Base-by-base conservation (phyloP, 2,888 invertebrate genomes). In the Hedya salicella region DNA sequence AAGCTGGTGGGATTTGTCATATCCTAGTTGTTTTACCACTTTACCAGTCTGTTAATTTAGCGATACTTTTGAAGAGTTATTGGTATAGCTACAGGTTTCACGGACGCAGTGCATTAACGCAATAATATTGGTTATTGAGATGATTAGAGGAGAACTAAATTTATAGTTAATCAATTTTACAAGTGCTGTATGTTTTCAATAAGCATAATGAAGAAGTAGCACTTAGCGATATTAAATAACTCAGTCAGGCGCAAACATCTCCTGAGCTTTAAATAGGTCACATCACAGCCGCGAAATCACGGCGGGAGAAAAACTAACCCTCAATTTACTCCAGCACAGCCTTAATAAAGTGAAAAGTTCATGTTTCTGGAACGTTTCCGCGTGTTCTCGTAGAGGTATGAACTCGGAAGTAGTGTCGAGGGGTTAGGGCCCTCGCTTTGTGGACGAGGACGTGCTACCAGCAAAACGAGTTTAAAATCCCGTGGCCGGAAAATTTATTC, bases 381-480 rank as follows among this genome's bases (percentile, higher is more conserved):
- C 59, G 65, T 52, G 59, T 65, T 65, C 65, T 65, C 14, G 21
- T 65, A 32, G 39, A 65, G 59, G 50, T 46, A 57, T 57, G 21
- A 67, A 50, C 56, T 64, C 56, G 54, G 64, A 68, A 72, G 71
- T 70, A 70, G 66, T 68, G 67, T 52, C 50, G 44, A 68, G 70
- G 49, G 68, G 68, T 68, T 73, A 62, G 56, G 62, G 66, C 69
- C 66, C 56, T 64, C 70, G 68, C 76, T 72, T 72, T 77, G 71
- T 71, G 60, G 56, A 36, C 62, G 46, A 48, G 60, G 39, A 52
- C 44, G 52, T 42, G 40, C 50, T 53, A 32, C 54, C 67, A 62
- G 65, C 67, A 69, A 75, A 76, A 69, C 68, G 63, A 67, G 68
- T 71, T 69, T 74, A 57, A 77, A 71, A 72, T 69, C 68, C 53